These are phyloP conservation scores for Apolygus lucorum DNA, from an alignment of 1,140 invertebrate genomes.

Conservation along the genomic window DNA sequence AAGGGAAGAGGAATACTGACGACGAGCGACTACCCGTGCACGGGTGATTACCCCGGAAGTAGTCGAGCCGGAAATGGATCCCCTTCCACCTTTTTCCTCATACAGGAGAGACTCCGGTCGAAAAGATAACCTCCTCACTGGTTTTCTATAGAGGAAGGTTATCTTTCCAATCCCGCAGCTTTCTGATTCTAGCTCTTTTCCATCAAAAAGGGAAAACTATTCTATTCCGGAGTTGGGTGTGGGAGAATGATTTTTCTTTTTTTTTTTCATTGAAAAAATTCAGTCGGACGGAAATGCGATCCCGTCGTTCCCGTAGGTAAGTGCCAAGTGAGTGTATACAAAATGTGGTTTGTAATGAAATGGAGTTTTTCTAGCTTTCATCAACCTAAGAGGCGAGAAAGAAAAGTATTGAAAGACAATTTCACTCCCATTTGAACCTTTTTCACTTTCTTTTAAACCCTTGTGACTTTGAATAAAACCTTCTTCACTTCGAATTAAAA, in stretches of 20 bases:
- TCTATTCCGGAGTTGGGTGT: too few relatives aligned
- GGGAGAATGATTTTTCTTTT: too few relatives aligned
- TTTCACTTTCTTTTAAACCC: too few relatives aligned
- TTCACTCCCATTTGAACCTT: too few relatives aligned
- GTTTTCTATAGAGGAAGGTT: not conserved
- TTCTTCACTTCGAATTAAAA: too few relatives aligned
- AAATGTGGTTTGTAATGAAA: too few relatives aligned
- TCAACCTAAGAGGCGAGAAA: too few relatives aligned
- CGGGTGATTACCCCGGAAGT: constrained; percentile 16
- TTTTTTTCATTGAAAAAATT: too few relatives aligned
- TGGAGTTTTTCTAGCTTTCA: too few relatives aligned
- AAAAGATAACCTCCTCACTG: not conserved
- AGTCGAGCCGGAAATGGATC: constrained; percentile 6
- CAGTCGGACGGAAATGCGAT: not conserved
- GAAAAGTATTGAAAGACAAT: too few relatives aligned
- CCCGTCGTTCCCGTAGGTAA: not conserved
- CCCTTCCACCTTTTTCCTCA: not conserved
- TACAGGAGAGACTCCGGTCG: constrained; percentile 1
- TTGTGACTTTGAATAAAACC: too few relatives aligned
- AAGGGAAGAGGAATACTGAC: constrained; percentile 3
- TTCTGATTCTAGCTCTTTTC: not conserved
- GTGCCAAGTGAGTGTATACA: too few relatives aligned
- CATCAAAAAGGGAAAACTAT: not conserved
- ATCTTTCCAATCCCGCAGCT: not conserved
- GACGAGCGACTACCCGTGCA: not conserved